Evolutionary conservation across 2,888 invertebrate species (phyloP).

Genomic region (Drosophila greeni): DNA sequence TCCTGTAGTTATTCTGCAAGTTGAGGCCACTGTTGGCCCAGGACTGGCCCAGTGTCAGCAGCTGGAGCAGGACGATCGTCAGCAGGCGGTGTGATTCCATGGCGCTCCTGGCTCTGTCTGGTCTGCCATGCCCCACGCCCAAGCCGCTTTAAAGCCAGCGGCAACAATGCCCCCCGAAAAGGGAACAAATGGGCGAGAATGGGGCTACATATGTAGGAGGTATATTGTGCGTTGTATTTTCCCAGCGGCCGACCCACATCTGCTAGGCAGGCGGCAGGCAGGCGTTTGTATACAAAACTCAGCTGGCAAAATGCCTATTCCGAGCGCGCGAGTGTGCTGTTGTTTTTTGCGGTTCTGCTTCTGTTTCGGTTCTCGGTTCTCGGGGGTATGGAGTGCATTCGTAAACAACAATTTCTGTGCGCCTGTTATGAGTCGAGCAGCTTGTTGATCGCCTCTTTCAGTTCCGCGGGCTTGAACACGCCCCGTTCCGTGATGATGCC

Average conservation of each 20-base stretch:
- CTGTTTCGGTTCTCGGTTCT: slow-evolving; percentile 8
- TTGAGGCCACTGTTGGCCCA: slow-evolving; percentile 29
- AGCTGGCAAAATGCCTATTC: slow-evolving; percentile 43
- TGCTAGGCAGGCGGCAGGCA: slow-evolving; percentile 17
- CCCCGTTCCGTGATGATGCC: slow-evolving; percentile 97
- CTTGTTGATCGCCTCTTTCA: slow-evolving; percentile 73
- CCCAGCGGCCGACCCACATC: slow-evolving; percentile 44
- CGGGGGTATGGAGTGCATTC: slow-evolving; percentile 58
- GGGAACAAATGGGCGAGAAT: slow-evolving; percentile 35
- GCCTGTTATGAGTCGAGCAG: slow-evolving; percentile 61
- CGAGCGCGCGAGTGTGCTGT: slow-evolving; percentile 31
- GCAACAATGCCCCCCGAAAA: slow-evolving; percentile 32
- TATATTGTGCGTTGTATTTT: slow-evolving; percentile 46
- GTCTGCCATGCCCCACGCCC: neutral
- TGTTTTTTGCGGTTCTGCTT: slow-evolving; percentile 35
- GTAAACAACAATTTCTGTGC: slow-evolving; percentile 49
- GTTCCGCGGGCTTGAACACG: slow-evolving; percentile 84
- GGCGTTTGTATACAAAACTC: slow-evolving; percentile 38
- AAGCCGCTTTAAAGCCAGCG: slow-evolving; percentile 49
- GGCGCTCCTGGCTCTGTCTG: slow-evolving; percentile 7
- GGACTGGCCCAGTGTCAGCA: slow-evolving; percentile 9
- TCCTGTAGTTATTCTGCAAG: slow-evolving; percentile 52
- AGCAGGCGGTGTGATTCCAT: slow-evolving; percentile 39
- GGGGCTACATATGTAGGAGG: slow-evolving; percentile 48
- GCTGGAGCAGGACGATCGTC: slow-evolving; percentile 26